Percentiles rank a stretch among this genome's conserved stretches.
Conservation (phyloP, 2,113 vertebrate genomes). For the Corvus cornix region DNA sequence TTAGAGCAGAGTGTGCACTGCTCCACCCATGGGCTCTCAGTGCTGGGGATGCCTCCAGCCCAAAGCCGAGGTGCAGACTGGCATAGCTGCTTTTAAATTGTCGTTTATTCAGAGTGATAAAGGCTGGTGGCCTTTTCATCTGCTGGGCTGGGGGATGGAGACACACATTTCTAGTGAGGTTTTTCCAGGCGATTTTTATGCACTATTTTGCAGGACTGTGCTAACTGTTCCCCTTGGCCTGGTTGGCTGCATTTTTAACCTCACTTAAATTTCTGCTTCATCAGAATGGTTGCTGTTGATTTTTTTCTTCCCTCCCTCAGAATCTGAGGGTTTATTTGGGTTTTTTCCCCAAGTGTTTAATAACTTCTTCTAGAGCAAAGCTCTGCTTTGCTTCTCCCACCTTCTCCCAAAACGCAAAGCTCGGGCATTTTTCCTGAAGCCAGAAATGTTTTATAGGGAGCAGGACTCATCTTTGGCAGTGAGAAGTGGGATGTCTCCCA, state of each 20-base stretch:
- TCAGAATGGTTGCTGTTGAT: not conserved
- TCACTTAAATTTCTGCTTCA: not conserved
- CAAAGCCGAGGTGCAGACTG: rapidly evolving
- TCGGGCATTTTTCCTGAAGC: not conserved
- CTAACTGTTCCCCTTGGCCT: not conserved
- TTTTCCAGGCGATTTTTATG: not conserved
- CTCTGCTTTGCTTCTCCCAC: not conserved
- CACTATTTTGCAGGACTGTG: not conserved
- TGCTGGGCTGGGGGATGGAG: not conserved
- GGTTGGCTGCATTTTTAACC: not conserved
- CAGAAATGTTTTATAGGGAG: not conserved
- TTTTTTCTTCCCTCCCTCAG: not conserved
- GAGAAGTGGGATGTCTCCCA: not conserved
- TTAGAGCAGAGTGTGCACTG: not conserved
- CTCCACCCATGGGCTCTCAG: rapidly evolving
- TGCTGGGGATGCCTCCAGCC: not conserved
- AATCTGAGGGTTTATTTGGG: not conserved
- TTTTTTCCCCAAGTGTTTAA: not conserved
- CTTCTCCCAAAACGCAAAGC: not conserved
- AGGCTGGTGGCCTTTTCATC: not conserved
- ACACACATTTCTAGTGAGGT: not conserved
- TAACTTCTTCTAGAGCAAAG: not conserved
- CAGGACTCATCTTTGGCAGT: rapidly evolving
- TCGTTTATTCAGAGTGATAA: not conserved
- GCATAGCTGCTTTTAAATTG: not conserved